Percentiles rank a stretch among this genome's conserved stretches.
Evolutionary conservation across 2,888 invertebrate genomes (phyloP).

Genomic region (Thera obeliscata): DNA sequence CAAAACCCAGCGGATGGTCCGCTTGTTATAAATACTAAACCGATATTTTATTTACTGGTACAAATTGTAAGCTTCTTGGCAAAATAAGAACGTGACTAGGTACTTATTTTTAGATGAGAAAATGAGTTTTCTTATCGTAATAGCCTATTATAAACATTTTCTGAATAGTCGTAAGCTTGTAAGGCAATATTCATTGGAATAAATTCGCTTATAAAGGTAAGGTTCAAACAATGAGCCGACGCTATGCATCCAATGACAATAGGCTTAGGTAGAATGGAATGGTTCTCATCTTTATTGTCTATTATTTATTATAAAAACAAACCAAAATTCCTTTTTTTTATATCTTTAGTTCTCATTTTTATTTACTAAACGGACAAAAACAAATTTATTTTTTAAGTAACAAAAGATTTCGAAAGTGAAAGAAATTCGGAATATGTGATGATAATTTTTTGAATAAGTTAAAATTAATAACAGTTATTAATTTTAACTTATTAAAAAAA

Average conservation of each 20-base stretch:
- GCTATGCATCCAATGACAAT: conserved; percentile 10
- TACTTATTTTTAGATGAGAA: conserved; percentile 34
- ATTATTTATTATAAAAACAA: neutral
- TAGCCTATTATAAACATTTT: conserved; percentile 33
- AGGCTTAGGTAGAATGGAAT: conserved; percentile 5
- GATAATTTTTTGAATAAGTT: no score
- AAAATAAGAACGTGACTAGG: conserved; percentile 36
- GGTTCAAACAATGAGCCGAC: conserved; percentile 14
- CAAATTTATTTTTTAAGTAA: neutral
- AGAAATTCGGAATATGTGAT: no score
- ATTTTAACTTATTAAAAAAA: no score
- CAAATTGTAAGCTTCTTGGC: conserved; percentile 35
- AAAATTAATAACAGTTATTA: no score
- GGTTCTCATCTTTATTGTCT: neutral
- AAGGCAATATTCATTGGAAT: conserved; percentile 24
- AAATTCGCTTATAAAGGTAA: conserved; percentile 11
- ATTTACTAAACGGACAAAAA: neutral
- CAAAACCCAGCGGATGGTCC: conserved; percentile 9
- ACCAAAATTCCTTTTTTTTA: neutral
- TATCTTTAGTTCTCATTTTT: neutral
- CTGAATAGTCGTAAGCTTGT: conserved; percentile 22
- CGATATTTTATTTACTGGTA: conserved; percentile 39
- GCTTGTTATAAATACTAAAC: conserved; percentile 11
- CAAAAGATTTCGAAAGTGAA: no score
- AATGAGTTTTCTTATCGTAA: conserved; percentile 37